Evolutionary conservation across 2,888 invertebrate genomes (phyloP), one percentile per base, ranked within the genome.

Genomic region (Standfussiana lucernea): DNA sequence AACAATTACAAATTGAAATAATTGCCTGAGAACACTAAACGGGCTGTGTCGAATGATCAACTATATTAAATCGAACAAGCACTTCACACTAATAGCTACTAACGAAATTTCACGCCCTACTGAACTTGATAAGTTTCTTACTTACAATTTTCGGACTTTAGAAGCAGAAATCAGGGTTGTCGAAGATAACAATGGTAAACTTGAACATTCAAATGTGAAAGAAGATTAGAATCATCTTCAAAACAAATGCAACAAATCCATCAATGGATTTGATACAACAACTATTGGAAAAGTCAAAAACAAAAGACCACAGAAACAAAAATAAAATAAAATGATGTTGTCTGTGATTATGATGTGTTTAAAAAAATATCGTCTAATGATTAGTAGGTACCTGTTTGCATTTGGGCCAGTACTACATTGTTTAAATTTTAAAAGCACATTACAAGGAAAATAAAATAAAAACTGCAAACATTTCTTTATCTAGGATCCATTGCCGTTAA

Each of bases 51-150:
- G 77, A 88, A 79, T 73, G 42, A 75, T 72, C 45, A 35, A 67
- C 75, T 80, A 70, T 53, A 76, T 84, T 75, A 81, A 87, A 85
- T 78, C 79, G 80, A 83, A 89, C 83, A 86, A 82, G 76, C 77
- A 80, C 71, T 78, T 85, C 68, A 75, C 76, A 86, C 81, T 85
- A 81, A 82, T 80, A 86, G 87, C 89, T 87, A 78, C 73, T 85
- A 88, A 86, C 77, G 80, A 88, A 90, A 93, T 92, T 93, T 92
- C 92, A 92, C 90, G 92, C 89, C 88, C 92, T 90, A 92, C 90
- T 93, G 90, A 88, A 80, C 87, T 89, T 88, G 86, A 89, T 89
- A 87, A 89, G 89, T 88, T 90, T 83, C 79, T 79, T 88, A 77
- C 71, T 80, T 79, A 47, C 6, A 77, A 80, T 77, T 80, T 87